Evolutionary conservation across 2,797 vertebrate species (phyloP), one percentile per base, ranked within the genome.

Genomic region (Nyctibius grandis): DNA sequence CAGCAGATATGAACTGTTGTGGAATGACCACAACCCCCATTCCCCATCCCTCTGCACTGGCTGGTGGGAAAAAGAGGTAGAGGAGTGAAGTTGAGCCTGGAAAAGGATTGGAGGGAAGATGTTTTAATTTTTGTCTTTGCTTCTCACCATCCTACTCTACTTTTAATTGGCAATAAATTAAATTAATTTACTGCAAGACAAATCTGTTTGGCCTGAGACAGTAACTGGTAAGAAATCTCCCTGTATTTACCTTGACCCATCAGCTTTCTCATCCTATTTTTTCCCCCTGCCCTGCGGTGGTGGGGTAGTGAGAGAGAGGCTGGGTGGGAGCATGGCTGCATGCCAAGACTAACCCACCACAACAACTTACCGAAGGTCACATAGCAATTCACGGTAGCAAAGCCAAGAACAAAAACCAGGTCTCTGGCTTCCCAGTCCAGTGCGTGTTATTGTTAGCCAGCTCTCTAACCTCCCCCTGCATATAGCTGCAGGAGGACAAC

Each of bases 281-380:
- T 25, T 57, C 4, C 9, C 12, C 1, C 3, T 10, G 33, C 15
- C n/a, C 6, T 0, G 2, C 22, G 1, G 3, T 0, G 0, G 5
- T 6, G 38, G 8, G 2, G 12, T 14, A 12, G 17, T 5, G 29
- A 26, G 53, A n/a, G 31, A 20, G 14, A 1, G 0, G 17, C 44
- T 51, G 47, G 4, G 5, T 34, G 13, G 36, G 29, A 76, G 11
- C 1, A 0, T 9, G n/a, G 28, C 53, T 29, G 19, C 0, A 0
- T 28, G 3, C 14, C 5, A 4, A 10, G 40, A 40, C 14, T 36
- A 9, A 26, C 31, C 8, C 38, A 29, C 33, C 15, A 4, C 8
- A 0, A 4, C 0, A 2, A 12, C 16, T 36, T 40, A 15, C 36
- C 10, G 17, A 56, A 73, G 28, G 67, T 33, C 59, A 57, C 26